Conservation (phyloP, 2,113 vertebrate genomes). For the Mystacornis crossleyi region DNA sequence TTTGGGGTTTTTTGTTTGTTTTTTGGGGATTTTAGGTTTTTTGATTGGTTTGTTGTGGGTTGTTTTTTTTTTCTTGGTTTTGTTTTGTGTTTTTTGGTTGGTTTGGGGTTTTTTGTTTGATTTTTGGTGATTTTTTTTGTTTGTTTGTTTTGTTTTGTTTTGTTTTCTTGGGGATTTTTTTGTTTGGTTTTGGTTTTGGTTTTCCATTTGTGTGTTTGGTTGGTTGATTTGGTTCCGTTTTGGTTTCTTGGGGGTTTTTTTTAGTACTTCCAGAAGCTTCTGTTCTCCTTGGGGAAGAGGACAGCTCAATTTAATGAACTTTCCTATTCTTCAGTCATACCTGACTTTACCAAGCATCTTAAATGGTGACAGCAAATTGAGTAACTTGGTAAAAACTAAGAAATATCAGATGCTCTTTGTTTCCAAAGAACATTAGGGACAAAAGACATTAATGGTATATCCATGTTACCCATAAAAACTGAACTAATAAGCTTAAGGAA, state of each 20-base stretch:
- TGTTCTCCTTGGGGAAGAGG: neutral
- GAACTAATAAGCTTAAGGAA: neutral
- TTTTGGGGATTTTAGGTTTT: too few species aligned
- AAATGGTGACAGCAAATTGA: neutral
- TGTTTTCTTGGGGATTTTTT: neutral
- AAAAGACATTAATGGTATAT: neutral
- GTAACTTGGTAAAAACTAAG: neutral
- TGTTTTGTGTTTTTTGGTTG: neutral
- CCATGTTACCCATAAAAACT: neutral
- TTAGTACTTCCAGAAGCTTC: neutral
- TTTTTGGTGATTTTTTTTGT: neutral
- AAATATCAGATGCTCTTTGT: neutral
- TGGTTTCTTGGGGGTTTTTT: accelerated
- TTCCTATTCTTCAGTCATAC: neutral
- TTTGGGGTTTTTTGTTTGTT: too few species aligned
- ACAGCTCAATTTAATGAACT: neutral
- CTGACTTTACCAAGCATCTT: neutral
- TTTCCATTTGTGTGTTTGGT: neutral
- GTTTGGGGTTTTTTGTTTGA: neutral
- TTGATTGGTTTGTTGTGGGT: neutral
- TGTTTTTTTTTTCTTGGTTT: neutral
- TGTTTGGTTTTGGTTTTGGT: neutral
- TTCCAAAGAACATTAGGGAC: neutral
- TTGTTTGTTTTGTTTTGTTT: too few species aligned
- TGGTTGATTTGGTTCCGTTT: neutral